A percentile compares a stretch with the other conserved stretches of the same genome.
Conservation (phyloP, 2,888 invertebrate species). For the Axea sp. region DNA sequence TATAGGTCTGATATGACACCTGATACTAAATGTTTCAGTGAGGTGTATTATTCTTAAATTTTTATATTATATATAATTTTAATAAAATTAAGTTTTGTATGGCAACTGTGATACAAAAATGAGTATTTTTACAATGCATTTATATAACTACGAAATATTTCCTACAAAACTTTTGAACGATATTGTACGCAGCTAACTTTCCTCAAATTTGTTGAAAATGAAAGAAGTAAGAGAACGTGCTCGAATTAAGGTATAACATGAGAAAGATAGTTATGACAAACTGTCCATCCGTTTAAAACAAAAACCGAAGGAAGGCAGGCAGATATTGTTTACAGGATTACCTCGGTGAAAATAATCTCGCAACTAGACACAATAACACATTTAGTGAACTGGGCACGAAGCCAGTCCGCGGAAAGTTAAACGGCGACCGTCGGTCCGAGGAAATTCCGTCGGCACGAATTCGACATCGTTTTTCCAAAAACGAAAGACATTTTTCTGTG, state of each 20-base stretch:
- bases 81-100: no score
- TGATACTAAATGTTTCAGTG: no score
- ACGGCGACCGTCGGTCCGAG: slow-evolving; percentile 54
- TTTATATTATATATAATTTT: no score
- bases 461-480: slow-evolving; percentile 49
- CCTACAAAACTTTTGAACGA: no score
- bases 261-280: slow-evolving; percentile 11
- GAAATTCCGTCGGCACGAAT: slow-evolving; percentile 45
- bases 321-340: slow-evolving; percentile 52
- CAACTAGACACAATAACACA: slow-evolving; percentile 56
- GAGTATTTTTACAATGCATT: no score
- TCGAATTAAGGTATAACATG: slow-evolving; percentile 13
- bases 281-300: slow-evolving; percentile 9
- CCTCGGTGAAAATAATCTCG: slow-evolving; percentile 47
- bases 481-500: slow-evolving; percentile 55
- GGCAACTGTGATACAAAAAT: no score
- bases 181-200: no score
- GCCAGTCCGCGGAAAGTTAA: slow-evolving; percentile 53
- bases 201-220: no score
- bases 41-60: no score
- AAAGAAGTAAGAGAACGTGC: not conserved
- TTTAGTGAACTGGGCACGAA: slow-evolving; percentile 52
- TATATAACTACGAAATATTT: no score
- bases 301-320: slow-evolving; percentile 12
- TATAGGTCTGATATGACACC: no score